Evolutionary conservation across 1,140 invertebrate genomes (phyloP).

Genomic region (Eumeta japonica): DNA sequence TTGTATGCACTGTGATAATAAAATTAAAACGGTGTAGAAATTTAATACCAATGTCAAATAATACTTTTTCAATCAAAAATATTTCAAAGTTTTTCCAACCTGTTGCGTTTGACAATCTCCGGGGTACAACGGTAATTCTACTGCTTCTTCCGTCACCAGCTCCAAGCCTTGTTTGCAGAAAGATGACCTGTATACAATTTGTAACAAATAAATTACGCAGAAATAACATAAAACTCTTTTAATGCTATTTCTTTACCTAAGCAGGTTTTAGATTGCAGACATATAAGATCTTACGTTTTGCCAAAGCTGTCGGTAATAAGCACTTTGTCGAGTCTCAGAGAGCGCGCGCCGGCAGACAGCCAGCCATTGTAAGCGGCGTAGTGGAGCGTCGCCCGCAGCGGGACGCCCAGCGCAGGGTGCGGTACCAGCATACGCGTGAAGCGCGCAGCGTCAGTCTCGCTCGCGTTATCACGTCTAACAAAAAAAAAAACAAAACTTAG

Average conservation of each 20-base stretch:
- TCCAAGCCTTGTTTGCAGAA: conserved; percentile 74
- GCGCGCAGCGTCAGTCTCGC: conserved; percentile 60
- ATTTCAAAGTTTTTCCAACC: conserved; percentile 12
- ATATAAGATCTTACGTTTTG: conserved; percentile 59
- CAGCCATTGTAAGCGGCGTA: conserved; percentile 90
- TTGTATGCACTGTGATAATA: too few species aligned
- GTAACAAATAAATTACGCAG: neutral
- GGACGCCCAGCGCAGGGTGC: conserved; percentile 77
- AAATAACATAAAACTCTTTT: neutral
- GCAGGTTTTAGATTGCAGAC: neutral
- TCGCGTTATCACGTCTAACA: conserved; percentile 22
- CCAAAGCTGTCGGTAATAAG: conserved; percentile 83
- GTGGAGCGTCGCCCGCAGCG: conserved; percentile 69
- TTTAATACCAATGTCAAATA: neutral
- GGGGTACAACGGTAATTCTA: conserved; percentile 70
- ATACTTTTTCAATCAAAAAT: conserved; percentile 3
- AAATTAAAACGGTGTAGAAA: too few species aligned
- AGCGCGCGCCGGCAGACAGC: conserved; percentile 80
- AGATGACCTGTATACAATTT: conserved; percentile 65
- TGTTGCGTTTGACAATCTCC: conserved; percentile 68
- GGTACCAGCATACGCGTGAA: conserved; percentile 82
- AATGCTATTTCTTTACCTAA: neutral
- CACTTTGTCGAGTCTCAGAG: conserved; percentile 81
- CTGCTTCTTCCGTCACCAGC: conserved; percentile 71
- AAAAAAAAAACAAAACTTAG: neutral